These are phyloP conservation scores for Oncorhynchus clarkii DNA, from an alignment of 2,113 vertebrate species.

Conservation along the genomic window DNA sequence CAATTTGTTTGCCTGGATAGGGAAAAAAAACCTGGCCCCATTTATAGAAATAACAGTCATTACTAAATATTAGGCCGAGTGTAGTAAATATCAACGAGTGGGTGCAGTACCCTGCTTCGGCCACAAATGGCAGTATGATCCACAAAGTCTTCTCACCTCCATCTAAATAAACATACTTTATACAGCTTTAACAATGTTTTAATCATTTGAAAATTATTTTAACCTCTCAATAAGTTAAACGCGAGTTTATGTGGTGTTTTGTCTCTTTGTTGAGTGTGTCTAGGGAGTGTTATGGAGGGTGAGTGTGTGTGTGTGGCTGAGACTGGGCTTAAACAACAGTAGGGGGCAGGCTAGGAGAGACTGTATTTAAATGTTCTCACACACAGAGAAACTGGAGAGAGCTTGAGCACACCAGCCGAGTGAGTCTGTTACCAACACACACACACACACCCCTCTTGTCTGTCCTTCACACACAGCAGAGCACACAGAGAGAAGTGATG, in stretches of 20 bases:
- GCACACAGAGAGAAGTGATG: not conserved
- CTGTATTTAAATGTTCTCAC: slow-evolving; percentile 74
- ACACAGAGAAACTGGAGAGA: slow-evolving; percentile 55
- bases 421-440: slow-evolving; percentile 18
- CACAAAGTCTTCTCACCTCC: slow-evolving; percentile 71
- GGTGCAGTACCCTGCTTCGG: slow-evolving; percentile 32
- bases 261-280: slow-evolving; percentile 9
- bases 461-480: not conserved
- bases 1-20: slow-evolving; percentile 35
- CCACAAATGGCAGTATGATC: slow-evolving; percentile 74
- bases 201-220: slow-evolving; percentile 33
- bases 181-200: slow-evolving; percentile 36
- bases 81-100: not conserved
- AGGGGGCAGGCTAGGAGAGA: slow-evolving; percentile 81
- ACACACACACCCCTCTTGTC: not conserved
- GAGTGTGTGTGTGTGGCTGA: slow-evolving; percentile 64
- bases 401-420: slow-evolving; percentile 31
- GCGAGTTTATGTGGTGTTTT: slow-evolving; percentile 10
- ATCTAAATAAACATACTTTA: slow-evolving; percentile 38
- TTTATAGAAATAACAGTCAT: too few species aligned
- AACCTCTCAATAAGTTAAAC: slow-evolving; percentile 14
- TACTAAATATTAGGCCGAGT: too few species aligned
- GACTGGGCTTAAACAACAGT: slow-evolving; percentile 72
- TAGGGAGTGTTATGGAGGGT: slow-evolving; percentile 29
- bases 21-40: slow-evolving; percentile 21